Base-by-base conservation (phyloP, 2,888 invertebrate species). In the Sinhomidia bicolor region DNA sequence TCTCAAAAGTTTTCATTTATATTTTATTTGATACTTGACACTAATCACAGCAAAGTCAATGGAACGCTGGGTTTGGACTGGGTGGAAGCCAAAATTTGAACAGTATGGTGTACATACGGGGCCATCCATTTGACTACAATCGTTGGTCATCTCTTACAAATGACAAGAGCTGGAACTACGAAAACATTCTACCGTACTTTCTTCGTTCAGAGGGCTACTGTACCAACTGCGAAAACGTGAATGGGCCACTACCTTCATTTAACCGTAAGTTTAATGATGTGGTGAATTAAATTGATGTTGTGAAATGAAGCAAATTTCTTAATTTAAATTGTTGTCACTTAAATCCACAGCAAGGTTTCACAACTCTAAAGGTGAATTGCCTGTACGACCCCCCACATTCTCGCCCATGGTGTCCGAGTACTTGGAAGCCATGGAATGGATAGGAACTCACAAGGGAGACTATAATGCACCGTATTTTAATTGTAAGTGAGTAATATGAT, bases 1-100 rank as follows among this genome's bases (percentile, higher is more conserved):
- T 7, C 17, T 36, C 20, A 9, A 54, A 41, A 20, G 14, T 20
- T 20, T 71, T 71, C 2, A 4, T 1, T 36, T 17, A 14, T 14
- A 23, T 76, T 29, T 36, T 26, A 78, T 36, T 10, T 65, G 79
- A 32, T 62, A 17, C 2, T 3, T 54, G n/a, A 17, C 3, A 17
- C 1, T 54, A 12, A n/a, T 36, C 17, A 68, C 93, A 96, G 96
- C 94, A 94, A 93, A 96, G 96, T 93, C 94, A 93, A 92, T 95
- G 96, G 94, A 95, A 96, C 1, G 95, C 95, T 93, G 97, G 97
- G 6, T 96, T 95, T 94, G 95, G 96, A 85, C 93, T 97, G 41
- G 97, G 97, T 29, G 97, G 97, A 1, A 95, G 96, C 0, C 95
- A 96, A 89, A 95, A 96, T 92, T 93, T 97, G 0, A 97, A 97